Evolutionary conservation across 2,797 vertebrate genomes (phyloP), one percentile per base, ranked within the genome.

Genomic region (Falco berigora): DNA sequence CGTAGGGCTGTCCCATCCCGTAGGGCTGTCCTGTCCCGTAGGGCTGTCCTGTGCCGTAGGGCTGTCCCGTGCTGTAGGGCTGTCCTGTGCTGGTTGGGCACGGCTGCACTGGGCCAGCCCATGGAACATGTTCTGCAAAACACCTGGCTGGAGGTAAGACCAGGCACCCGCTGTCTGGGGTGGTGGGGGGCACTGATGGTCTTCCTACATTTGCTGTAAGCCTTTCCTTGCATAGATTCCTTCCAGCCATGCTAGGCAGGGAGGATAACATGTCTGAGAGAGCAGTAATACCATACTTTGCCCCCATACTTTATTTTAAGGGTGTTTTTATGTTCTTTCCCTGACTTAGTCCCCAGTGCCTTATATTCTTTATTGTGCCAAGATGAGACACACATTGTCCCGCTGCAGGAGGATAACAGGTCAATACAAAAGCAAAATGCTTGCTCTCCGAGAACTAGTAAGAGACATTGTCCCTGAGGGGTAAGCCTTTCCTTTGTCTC

Each of bases 401-500:
- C 58, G 25, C 71, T 74, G 69, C 77, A 62, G 62, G 28, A 74
- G n/a, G 30, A 64, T 4, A 78, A 36, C 56, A 40, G 47, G 50
- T 40, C 77, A 50, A 32, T 59, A 30, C 28, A 69, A 64, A 69
- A 87, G 77, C 58, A 69, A 73, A 61, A 56, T 34, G n/a, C 15
- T 90, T 79, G 11, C 44, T 46, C 27, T 55, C 56, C n/a, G 52
- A 42, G 56, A 74, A 38, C 40, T 63, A 56, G 30, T 5, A 27
- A 1, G 2, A 78, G 53, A 15, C 0, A 5, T 5, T 66, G 28
- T 8, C 34, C 73, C 46, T 0, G 1, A 50, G 34, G 76, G 27
- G 10, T 38, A 46, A 73, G 34, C 42, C n/a, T 59, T 82, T 62
- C 19, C 38, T 36, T 86, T 46, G 9, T 12, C 71, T 13, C 58